Conservation (phyloP, 2,113 vertebrate species). For the Plecotus auritus region DNA sequence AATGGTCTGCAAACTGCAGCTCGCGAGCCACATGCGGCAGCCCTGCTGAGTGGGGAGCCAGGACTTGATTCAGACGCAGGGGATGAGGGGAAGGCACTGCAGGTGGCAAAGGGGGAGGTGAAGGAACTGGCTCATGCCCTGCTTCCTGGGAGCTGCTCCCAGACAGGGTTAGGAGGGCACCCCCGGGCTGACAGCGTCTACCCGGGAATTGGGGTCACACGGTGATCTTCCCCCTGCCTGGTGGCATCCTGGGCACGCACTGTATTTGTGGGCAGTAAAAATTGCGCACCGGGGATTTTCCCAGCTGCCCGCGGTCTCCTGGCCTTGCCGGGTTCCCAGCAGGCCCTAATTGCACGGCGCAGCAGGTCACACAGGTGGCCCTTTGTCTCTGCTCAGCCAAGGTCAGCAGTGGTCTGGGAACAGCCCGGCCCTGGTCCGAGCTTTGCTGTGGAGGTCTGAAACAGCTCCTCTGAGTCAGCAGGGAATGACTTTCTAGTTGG, state of each 20-base stretch:
- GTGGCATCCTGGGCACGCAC: neutral
- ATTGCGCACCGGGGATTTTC: neutral
- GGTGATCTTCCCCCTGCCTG: neutral
- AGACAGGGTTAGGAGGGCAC: neutral
- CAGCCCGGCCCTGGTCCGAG: neutral
- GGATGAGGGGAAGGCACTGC: neutral
- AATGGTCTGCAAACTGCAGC: too few relatives aligned
- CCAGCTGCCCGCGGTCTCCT: neutral
- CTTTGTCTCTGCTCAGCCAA: neutral
- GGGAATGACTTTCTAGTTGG: neutral
- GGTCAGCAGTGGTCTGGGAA: neutral
- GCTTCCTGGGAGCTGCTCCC: slow-evolving; percentile 13
- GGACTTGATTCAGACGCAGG: neutral
- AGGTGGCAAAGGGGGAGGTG: neutral
- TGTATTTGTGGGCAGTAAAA: neutral
- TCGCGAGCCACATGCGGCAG: neutral
- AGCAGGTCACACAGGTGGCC: neutral
- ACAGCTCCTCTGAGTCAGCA: neutral
- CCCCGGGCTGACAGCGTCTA: neutral
- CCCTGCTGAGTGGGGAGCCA: neutral
- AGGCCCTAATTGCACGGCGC: neutral
- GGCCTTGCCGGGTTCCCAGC: neutral
- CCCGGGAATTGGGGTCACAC: slow-evolving; percentile 21
- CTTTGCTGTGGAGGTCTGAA: neutral
- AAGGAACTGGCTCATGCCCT: neutral